Evolutionary conservation across 2,888 invertebrate species (phyloP), one percentile per base, ranked within the genome.

Genomic region (Synergus itoensis): DNA sequence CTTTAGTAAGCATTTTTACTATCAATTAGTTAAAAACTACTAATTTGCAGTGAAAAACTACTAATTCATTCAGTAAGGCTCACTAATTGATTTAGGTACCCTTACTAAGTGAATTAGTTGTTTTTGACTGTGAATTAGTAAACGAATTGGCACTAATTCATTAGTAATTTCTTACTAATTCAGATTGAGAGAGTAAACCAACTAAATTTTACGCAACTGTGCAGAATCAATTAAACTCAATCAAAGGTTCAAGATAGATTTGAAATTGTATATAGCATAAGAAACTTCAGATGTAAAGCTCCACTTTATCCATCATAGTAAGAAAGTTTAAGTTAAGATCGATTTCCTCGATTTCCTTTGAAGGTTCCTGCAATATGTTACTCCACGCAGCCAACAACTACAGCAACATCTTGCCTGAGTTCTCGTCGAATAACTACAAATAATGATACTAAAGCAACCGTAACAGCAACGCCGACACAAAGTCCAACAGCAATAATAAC

Each of bases 361-460:
- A 79, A 67, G 94, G 91, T 93, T 85, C 94, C 94, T 77, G 92
- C 93, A 77, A 93, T 94, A 82, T 93, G 93, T 82, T 94, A 94
- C 89, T 93, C 93, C 60, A 92, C 93, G 1, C 94, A 94, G 78
- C 93, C 89, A 4, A 90, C 93, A 9, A 89, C 93, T 28, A 92
- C 92, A 60, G 93, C 93, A 12, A 94, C 94, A 53, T 94, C 94
- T 77, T 94, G 93, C 85, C 87, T 94, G 81, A 94, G 82, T 57
- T 90, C 91, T 28, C 87, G 88, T 75, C 86, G 86, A 76, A 78
- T 85, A 18, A 87, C 91, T 63, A 92, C 93, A 80, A 92, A 91
- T 89, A 90, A 93, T 87, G 92, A 94, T 87, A 94, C 91, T 92
- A 93, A 87, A 93, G 86, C 81, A 86, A 87, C 87, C 41, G 85